A percentile compares a stretch with the other conserved stretches of the same genome.
phyloP scores from a whole-genome alignment of 2,113 vertebrate genomes.

The Zapus hudsonius region DNA sequence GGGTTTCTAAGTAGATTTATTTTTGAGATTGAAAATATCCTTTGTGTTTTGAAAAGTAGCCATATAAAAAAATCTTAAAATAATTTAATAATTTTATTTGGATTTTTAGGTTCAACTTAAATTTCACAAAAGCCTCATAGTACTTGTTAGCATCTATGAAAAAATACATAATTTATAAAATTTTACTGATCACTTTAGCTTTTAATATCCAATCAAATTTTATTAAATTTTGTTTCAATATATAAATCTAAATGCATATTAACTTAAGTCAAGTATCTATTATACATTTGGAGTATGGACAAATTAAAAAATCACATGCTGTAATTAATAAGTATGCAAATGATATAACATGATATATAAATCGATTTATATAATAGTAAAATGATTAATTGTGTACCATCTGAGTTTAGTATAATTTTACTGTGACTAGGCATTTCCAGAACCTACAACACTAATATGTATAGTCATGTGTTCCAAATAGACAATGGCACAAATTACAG shows the following conservation, averaged over 20 bases:
- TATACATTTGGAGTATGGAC: neutral
- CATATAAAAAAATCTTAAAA: neutral
- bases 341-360: neutral
- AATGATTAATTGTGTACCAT: neutral
- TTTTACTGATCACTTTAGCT: slow-evolving; percentile 84
- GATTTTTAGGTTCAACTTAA: neutral
- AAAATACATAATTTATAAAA: slow-evolving; percentile 84
- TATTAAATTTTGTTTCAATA: neutral
- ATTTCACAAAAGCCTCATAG: slow-evolving; percentile 60
- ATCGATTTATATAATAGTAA: slow-evolving; percentile 29
- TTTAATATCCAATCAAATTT: slow-evolving; percentile 27
- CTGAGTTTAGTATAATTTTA: neutral
- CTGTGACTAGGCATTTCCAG: neutral
- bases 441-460: neutral
- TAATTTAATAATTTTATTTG: neutral
- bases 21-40: neutral
- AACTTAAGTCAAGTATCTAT: neutral
- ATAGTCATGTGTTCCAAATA: neutral
- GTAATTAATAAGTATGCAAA: neutral
- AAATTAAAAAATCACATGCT: slow-evolving; percentile 8
- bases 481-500: neutral
- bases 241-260: slow-evolving; percentile 27
- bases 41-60: neutral
- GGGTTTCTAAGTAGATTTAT: neutral
- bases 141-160: slow-evolving; percentile 77